phyloP scores from a whole-genome alignment of 2,888 invertebrate species.

The Ochropleura leucogaster region DNA sequence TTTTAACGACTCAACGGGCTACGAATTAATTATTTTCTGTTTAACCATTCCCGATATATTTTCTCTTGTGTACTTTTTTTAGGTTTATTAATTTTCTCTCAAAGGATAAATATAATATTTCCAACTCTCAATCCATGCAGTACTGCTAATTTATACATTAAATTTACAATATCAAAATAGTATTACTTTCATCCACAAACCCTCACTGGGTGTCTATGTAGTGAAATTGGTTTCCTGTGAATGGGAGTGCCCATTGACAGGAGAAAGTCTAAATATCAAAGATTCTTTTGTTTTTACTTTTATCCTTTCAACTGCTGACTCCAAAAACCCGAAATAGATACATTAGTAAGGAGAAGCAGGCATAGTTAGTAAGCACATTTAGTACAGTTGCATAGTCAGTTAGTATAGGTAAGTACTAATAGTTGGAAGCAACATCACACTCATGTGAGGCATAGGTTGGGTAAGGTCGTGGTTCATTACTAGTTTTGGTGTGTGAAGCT shows the following conservation, averaged over 20 bases:
- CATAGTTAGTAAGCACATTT: slow-evolving; percentile 71
- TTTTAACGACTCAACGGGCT: neutral
- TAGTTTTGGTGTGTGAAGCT: slow-evolving; percentile 67
- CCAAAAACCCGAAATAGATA: slow-evolving; percentile 80
- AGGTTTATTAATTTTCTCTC: neutral
- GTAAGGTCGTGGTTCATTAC: slow-evolving; percentile 68
- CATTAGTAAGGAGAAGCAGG: slow-evolving; percentile 84
- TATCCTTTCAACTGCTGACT: slow-evolving; percentile 72
- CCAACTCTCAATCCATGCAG: slow-evolving; percentile 34
- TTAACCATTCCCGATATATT: neutral
- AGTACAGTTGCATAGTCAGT: slow-evolving; percentile 69
- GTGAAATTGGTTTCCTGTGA: no score
- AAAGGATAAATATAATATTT: slow-evolving; percentile 31
- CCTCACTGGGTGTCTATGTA: neutral
- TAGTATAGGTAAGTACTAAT: slow-evolving; percentile 68
- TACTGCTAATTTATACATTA: neutral
- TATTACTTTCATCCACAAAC: slow-evolving; percentile 7
- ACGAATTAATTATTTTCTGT: neutral
- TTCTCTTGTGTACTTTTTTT: neutral
- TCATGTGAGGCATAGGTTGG: slow-evolving; percentile 74
- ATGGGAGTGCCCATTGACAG: neutral
- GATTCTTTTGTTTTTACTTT: no score
- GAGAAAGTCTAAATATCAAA: neutral
- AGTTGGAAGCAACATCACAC: slow-evolving; percentile 75
- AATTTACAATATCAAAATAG: neutral